A percentile compares a stretch with the other conserved stretches of the same genome.
Conservation (phyloP, 2,113 vertebrate species). For the Prionailurus viverrinus region DNA sequence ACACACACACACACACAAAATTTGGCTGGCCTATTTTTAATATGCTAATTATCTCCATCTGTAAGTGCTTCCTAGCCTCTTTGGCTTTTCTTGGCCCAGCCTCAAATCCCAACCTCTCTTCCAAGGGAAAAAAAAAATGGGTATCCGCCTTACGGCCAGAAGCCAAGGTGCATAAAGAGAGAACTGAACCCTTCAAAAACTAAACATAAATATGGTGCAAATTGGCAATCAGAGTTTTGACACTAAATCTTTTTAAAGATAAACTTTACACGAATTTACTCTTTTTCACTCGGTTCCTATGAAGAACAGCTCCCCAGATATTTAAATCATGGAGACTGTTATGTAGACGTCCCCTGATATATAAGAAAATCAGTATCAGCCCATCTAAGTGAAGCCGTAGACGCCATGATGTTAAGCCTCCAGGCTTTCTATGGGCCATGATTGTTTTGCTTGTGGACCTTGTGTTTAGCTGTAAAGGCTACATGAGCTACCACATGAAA, state of each 20-base stretch:
- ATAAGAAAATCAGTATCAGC: neutral
- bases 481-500: slow-evolving; percentile 70
- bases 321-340: neutral
- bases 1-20: neutral
- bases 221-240: slow-evolving; percentile 45
- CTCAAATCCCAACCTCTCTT: slow-evolving; percentile 76
- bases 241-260: slow-evolving; percentile 42
- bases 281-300: neutral
- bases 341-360: neutral
- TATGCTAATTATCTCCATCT: slow-evolving; percentile 85
- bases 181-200: slow-evolving; percentile 44
- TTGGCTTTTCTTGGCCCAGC: slow-evolving; percentile 73
- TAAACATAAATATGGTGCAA: slow-evolving; percentile 50
- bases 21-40: slow-evolving; percentile 83
- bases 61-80: slow-evolving; percentile 75
- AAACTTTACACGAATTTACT: neutral
- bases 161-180: slow-evolving; percentile 64
- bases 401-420: neutral
- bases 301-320: neutral
- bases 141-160: neutral
- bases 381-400: neutral
- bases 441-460: neutral
- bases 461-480: slow-evolving; percentile 70
- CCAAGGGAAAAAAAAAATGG: slow-evolving; percentile 58
- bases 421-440: neutral